Percentiles rank a stretch among this genome's conserved stretches.
phyloP scores from a whole-genome alignment of 2,888 invertebrate genomes.

The Eueremaeus valkanovi region DNA sequence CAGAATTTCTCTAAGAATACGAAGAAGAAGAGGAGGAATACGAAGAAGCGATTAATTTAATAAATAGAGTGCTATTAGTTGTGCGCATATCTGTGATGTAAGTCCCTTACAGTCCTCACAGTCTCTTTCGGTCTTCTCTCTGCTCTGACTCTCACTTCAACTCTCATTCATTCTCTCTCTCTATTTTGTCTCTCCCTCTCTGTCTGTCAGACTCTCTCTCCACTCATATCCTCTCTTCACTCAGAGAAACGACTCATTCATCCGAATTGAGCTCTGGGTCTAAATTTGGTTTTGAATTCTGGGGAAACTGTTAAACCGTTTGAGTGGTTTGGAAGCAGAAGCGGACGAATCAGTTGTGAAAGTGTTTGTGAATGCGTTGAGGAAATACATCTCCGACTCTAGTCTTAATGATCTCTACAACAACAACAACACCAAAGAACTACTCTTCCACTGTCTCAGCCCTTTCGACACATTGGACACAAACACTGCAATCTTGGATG shows the following conservation, averaged over 20 bases:
- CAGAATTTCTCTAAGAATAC: no score
- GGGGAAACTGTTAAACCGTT: no score
- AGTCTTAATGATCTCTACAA: slow-evolving; percentile 13
- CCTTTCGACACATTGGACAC: not conserved
- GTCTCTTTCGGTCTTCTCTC: not conserved
- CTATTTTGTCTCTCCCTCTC: not conserved
- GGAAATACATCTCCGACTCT: not conserved
- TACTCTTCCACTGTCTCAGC: not conserved
- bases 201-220: not conserved
- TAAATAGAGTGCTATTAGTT: not conserved
- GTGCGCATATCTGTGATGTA: slow-evolving; percentile 30
- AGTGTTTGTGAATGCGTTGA: slow-evolving; percentile 13
- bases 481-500: not conserved
- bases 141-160: not conserved
- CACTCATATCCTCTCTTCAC: no score
- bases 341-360: not conserved
- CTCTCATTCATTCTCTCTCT: not conserved
- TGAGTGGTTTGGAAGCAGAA: not conserved
- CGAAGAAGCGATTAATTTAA: no score
- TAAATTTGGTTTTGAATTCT: not conserved
- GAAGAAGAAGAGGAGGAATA: no score
- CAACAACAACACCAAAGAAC: slow-evolving; percentile 15
- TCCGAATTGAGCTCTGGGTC: not conserved
- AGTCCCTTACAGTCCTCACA: no score
- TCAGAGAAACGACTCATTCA: not conserved